Evolutionary conservation across 2,797 vertebrate genomes (phyloP).

Genomic region (Pantherophis vulpinus): DNA sequence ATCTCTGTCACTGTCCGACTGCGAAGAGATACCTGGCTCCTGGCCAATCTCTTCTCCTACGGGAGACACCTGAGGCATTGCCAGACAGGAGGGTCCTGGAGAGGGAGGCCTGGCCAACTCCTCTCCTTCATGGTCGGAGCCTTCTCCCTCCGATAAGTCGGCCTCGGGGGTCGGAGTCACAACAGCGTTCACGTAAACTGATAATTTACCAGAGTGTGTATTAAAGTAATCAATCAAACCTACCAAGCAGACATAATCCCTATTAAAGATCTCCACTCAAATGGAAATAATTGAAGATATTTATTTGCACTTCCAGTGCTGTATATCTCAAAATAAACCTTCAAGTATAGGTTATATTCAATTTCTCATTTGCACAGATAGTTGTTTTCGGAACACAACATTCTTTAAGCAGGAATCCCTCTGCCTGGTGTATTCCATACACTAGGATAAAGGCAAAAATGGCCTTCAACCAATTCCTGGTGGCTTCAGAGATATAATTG

Average conservation of each 20-base stretch:
- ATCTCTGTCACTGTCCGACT: no score
- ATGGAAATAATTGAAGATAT: background rate
- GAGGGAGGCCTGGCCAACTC: no score
- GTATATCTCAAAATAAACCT: background rate
- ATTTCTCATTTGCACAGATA: background rate
- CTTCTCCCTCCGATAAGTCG: no score
- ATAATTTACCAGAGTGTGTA: background rate
- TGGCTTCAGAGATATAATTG: background rate
- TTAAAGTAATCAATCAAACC: background rate
- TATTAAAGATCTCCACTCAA: background rate
- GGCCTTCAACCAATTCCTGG: background rate
- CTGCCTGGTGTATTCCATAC: background rate
- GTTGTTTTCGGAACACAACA: background rate
- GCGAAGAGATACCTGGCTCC: no score
- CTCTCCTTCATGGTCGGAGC: no score
- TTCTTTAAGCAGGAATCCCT: background rate
- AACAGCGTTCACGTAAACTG: background rate
- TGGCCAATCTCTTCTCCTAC: no score
- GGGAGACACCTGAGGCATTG: no score
- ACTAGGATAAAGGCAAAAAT: background rate
- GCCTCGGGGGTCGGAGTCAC: no score
- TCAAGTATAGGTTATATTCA: background rate
- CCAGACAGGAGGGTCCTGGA: no score
- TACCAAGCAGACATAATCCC: background rate
- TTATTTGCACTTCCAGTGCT: background rate